Conservation (phyloP, 2,113 vertebrate genomes). For the Thalassarche chlororhynchos region DNA sequence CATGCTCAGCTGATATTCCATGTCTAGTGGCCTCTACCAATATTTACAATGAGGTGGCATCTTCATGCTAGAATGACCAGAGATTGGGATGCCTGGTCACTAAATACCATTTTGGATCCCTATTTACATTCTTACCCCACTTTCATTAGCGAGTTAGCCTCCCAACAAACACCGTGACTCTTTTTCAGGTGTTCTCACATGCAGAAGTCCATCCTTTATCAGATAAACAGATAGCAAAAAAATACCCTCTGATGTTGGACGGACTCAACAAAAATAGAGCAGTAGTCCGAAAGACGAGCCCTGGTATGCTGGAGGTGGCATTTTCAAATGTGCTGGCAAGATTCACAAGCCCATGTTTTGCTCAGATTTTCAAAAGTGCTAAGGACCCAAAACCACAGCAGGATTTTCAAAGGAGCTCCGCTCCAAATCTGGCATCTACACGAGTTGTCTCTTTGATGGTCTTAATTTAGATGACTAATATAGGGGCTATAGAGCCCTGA, state of each 20-base stretch:
- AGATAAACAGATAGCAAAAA: neutral
- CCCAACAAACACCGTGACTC: neutral
- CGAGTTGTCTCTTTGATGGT: neutral
- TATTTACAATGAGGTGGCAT: conserved; percentile 22
- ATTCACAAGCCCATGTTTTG: neutral
- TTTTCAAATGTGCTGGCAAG: neutral
- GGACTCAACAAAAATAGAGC: neutral
- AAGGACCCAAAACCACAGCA: neutral
- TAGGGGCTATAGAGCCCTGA: neutral
- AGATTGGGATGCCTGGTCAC: neutral
- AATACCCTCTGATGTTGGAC: neutral
- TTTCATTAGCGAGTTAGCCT: neutral
- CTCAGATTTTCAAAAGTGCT: neutral
- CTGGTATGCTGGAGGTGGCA: neutral
- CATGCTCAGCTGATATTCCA: neutral
- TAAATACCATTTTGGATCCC: neutral
- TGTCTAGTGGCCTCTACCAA: neutral
- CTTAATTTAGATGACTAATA: neutral
- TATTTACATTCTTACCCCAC: neutral
- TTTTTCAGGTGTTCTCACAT: neutral
- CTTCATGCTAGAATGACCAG: neutral
- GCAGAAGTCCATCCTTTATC: neutral
- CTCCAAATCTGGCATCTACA: neutral
- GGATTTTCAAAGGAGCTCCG: neutral
- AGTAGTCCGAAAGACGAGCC: neutral